Evolutionary conservation across 2,888 invertebrate genomes (phyloP).

Genomic region (Lathronympha strigana): DNA sequence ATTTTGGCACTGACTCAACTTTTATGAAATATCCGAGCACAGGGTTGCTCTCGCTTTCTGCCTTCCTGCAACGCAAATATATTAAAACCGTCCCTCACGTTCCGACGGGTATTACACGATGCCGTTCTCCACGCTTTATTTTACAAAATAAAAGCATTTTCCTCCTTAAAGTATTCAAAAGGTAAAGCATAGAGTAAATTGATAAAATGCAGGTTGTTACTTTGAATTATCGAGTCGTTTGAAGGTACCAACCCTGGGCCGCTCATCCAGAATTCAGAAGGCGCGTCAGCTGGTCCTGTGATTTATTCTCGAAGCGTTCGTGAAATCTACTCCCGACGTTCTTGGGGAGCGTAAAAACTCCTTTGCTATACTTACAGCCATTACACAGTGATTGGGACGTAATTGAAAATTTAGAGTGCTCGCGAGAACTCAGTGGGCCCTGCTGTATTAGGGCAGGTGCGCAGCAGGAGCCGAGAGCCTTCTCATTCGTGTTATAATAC

Average conservation of each 20-base stretch:
- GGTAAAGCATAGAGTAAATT: conserved; percentile 39
- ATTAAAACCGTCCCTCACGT: conserved; percentile 17
- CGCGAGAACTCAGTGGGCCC: conserved; percentile 19
- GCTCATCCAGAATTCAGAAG: conserved; percentile 72
- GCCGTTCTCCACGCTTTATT: conserved; percentile 18
- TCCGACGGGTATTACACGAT: conserved; percentile 11
- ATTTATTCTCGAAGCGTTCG: conserved; percentile 69
- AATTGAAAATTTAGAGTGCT: conserved; percentile 44
- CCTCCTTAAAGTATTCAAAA: conserved; percentile 33
- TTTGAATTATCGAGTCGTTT: conserved; percentile 48
- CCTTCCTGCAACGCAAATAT: conserved; percentile 21
- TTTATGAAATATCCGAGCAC: conserved; percentile 51
- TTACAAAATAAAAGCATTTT: conserved; percentile 34
- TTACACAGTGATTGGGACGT: conserved; percentile 47
- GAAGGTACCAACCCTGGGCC: conserved; percentile 52
- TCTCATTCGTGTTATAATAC: conserved; percentile 10
- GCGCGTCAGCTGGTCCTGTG: conserved; percentile 70
- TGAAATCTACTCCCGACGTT: conserved; percentile 55
- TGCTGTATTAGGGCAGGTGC: conserved; percentile 28
- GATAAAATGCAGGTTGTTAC: conserved; percentile 46
- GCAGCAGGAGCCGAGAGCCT: conserved; percentile 7
- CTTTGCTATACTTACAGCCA: conserved; percentile 47
- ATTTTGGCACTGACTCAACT: conserved; percentile 58
- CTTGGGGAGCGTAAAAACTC: conserved; percentile 41
- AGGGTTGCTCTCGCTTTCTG: conserved; percentile 39